These are phyloP conservation scores for Auanema sp. DNA, from an alignment of 2,888 invertebrate species.

Conservation along the genomic window DNA sequence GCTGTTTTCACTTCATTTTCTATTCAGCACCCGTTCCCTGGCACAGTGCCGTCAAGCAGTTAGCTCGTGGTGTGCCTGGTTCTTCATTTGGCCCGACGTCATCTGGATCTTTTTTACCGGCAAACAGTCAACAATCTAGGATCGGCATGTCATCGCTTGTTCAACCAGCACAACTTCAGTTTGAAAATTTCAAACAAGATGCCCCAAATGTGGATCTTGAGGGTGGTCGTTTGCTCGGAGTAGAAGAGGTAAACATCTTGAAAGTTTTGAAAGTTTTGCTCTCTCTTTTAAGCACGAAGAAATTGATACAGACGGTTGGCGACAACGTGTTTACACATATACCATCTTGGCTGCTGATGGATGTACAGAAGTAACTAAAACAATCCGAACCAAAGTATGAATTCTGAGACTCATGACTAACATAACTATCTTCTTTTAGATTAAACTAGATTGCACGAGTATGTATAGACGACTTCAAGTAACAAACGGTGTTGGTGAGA, in stretches of 20 bases:
- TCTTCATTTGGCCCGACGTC: slow-evolving; percentile 6
- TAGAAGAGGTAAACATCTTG: slow-evolving; percentile 40
- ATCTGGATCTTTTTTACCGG: too few species aligned
- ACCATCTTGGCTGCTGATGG: slow-evolving; percentile 51
- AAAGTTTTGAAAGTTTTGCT: slow-evolving; percentile 3
- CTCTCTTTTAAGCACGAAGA: slow-evolving; percentile 55
- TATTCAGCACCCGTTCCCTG: slow-evolving; percentile 22
- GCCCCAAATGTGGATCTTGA: slow-evolving; percentile 50
- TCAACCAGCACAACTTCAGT: slow-evolving; percentile 13
- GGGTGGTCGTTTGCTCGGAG: slow-evolving; percentile 47
- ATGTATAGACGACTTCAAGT: slow-evolving; percentile 29
- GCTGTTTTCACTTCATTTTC: too few species aligned
- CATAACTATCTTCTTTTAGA: slow-evolving; percentile 16
- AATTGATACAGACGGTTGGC: slow-evolving; percentile 57
- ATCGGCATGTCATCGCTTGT: slow-evolving; percentile 17
- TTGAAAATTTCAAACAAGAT: slow-evolving; percentile 6
- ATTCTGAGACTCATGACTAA: background rate
- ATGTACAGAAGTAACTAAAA: slow-evolving; percentile 53
- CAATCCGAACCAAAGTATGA: slow-evolving; percentile 47
- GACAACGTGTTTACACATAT: slow-evolving; percentile 55
- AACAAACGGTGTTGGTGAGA: slow-evolving; percentile 29
- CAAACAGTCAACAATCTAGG: background rate
- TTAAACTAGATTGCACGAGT: slow-evolving; percentile 37
- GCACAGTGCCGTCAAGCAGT: slow-evolving; percentile 23
- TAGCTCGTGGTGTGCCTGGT: slow-evolving; percentile 15